Base-by-base conservation (phyloP, 2,797 vertebrate genomes). In the Bufotes viridis region DNA sequence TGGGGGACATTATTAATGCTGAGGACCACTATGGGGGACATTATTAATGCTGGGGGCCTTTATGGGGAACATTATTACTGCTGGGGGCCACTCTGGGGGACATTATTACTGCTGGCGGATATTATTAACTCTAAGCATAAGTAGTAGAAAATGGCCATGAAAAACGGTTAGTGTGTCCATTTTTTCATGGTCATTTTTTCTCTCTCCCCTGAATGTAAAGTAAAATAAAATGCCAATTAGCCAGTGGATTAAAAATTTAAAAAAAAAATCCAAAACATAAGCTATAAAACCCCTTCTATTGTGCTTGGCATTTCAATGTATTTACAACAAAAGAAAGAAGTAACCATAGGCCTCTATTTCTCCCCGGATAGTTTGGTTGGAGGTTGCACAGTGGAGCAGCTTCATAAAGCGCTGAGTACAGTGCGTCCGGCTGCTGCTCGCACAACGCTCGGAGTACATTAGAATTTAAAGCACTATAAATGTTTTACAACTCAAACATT, bases 401-500 rank as follows among this genome's bases (percentile, higher is more conserved):
- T 92, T 91, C 93, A 26, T 0, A 93, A 94, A 90, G 91, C 90
- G 90, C 49, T 90, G 88, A 91, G 90, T 89, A 90, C 92, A 91
- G 91, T 89, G 92, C 90, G 92, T 91, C 89, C 87, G 90, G 92
- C 92, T 91, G 92, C 92, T 91, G 92, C 93, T 92, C 93, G 93
- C 94, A 92, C 93, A 94, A 94, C 94, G 94, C 93, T 94, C 93
- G 94, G 93, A 91, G 93, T 90, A 92, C 92, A 94, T 93, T 93
- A 94, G 94, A 95, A 95, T 95, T 96, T 96, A 96, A 91, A 93
- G 90, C 93, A 93, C 93, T 94, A 95, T 96, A 96, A 95, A 96
- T 20, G 91, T 90, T 93, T 95, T 95, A 95, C 94, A 93, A 78
- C 93, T 93, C 92, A 94, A 93, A 93, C 91, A 92, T 91, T 91